Evolutionary conservation across 2,797 vertebrate species (phyloP), one percentile per base, ranked within the genome.

Genomic region (Hafferia zeledoni): DNA sequence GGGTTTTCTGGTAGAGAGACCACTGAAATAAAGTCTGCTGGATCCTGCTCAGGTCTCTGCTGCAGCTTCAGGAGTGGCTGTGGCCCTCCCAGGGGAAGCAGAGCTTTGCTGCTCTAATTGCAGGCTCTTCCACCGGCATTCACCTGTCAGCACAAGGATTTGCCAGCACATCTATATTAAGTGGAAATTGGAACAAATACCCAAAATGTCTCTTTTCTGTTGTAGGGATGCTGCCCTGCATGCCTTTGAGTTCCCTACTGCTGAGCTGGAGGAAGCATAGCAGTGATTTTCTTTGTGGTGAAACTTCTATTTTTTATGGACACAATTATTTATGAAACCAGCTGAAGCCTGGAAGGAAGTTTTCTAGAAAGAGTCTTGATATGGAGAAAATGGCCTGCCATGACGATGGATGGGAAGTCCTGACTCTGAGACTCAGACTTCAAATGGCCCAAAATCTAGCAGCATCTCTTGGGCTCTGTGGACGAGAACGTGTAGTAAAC

Each of bases 101-200:
- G 41, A 85, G n/a, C n/a, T 91, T 84, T 2, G 6, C 46, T 11
- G 25, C 25, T 89, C 50, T 95, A 76, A 80, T 92, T 89, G 52
- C 71, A 64, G 17, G 27, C 56, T 72, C 77, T 75, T 91, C 69
- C 49, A 89, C 68, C 60, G 75, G 87, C 55, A 77, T 75, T 87
- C 87, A 87, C 91, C 87, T 87, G 72, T 91, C 79, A 95, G 84
- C 82, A 57, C n/a, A 56, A 87, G 64, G 64, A 83, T 89, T 71
- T 87, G 87, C 82, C 84, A 80, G 41, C 71, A 91, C 89, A 94
- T 89, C 84, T 94, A 61, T 92, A 92, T 96, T 87, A 93, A 87
- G 53, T 0, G 6, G 64, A 74, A 96, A 77, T 78, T 81, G 87
- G 79, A 92, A 85, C 37, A 92, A 92, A 78, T 68, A 43, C 46